These are phyloP conservation scores for Hemibagrus guttatus DNA, from an alignment of 2,797 vertebrate genomes.

Conservation along the genomic window DNA sequence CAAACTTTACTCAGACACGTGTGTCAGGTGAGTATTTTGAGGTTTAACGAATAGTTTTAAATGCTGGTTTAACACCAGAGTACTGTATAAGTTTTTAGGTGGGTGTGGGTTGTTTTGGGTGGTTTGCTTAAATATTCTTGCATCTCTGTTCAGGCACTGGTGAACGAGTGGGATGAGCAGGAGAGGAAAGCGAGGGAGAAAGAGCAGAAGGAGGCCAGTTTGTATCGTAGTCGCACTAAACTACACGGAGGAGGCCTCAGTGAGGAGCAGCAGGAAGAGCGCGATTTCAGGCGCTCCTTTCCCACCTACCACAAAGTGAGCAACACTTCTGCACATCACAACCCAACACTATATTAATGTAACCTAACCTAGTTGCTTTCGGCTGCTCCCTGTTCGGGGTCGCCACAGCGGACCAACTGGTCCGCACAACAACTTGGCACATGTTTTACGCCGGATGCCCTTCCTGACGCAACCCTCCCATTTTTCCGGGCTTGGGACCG, in stretches of 20 bases:
- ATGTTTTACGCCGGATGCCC: no score
- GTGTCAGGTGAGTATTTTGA: conserved; percentile 81
- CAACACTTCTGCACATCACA: neutral
- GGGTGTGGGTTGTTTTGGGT: neutral
- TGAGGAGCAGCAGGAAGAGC: conserved; percentile 90
- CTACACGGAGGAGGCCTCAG: conserved; percentile 76
- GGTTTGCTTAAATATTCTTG: neutral
- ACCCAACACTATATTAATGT: neutral
- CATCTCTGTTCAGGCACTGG: conserved; percentile 77
- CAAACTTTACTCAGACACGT: conserved; percentile 87
- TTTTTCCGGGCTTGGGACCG: no score
- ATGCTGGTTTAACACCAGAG: neutral
- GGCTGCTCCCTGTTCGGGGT: no score
- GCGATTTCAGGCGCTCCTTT: conserved; percentile 84
- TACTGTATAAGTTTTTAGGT: neutral
- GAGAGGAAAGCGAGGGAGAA: conserved; percentile 77
- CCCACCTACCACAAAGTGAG: conserved; percentile 89
- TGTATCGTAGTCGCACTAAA: conserved; percentile 83
- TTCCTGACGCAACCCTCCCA: no score
- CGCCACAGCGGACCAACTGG: no score
- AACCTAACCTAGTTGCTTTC: no score
- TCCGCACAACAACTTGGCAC: no score
- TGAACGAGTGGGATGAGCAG: conserved; percentile 97
- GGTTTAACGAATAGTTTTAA: neutral
- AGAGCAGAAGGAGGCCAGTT: conserved; percentile 79